Percentiles rank a stretch among this genome's conserved stretches.
Conservation (phyloP, 2,797 vertebrate species). For the Fundulus diaphanus region DNA sequence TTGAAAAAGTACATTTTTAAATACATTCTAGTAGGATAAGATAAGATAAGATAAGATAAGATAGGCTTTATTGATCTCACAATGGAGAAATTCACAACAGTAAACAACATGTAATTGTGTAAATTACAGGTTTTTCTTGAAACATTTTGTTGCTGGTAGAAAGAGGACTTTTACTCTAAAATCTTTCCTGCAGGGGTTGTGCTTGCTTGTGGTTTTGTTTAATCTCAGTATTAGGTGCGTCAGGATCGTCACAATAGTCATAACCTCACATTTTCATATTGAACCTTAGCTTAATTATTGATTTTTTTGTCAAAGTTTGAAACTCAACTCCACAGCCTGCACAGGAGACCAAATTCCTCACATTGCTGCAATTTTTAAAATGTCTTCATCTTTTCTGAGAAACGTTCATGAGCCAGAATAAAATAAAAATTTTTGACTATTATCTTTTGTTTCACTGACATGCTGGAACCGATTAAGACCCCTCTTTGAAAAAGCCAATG, state of each 20-base stretch:
- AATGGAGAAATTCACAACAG: too few species aligned
- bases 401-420: not conserved
- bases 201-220: not conserved
- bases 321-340: not conserved
- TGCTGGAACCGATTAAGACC: slow-evolving; percentile 5
- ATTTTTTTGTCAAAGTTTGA: not conserved
- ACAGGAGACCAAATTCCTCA: not conserved
- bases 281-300: not conserved
- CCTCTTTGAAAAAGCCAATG: slow-evolving; percentile 6
- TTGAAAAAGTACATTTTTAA: not conserved
- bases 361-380: not conserved
- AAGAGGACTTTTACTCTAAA: not conserved
- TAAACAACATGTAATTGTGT: not conserved
- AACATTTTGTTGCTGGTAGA: too few species aligned
- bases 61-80: too few species aligned
- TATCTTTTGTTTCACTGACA: not conserved
- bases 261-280: not conserved
- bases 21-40: too few species aligned
- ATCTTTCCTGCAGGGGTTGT: not conserved
- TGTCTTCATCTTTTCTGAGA: not conserved
- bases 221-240: not conserved
- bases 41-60: too few species aligned
- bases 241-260: not conserved
- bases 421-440: not conserved
- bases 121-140: not conserved